Conservation (phyloP, 2,797 vertebrate species). For the Orientallactaga sibirica region DNA sequence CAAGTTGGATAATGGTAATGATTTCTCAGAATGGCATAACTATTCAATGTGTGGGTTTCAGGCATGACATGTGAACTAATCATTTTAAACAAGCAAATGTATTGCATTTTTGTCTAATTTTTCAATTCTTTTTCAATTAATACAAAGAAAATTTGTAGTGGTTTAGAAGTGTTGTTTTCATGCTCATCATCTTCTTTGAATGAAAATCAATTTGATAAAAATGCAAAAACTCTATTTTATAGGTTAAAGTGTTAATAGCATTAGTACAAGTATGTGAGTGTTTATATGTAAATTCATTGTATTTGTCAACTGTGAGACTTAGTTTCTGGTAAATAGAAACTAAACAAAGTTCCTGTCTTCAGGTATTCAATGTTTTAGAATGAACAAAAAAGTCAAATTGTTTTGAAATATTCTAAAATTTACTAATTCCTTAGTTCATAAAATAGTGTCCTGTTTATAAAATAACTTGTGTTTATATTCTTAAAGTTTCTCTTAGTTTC, state of each 20-base stretch:
- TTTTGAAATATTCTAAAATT: slow-evolving; percentile 49
- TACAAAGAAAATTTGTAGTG: slow-evolving; percentile 36
- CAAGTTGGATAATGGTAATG: slow-evolving; percentile 20
- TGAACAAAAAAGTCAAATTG: slow-evolving; percentile 1
- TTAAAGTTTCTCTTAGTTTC: slow-evolving; percentile 57
- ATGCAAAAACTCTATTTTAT: background rate
- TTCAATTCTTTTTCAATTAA: slow-evolving; percentile 5
- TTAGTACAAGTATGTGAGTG: background rate
- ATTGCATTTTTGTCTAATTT: slow-evolving; percentile 29
- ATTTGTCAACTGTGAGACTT: background rate
- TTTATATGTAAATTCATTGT: background rate
- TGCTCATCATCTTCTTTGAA: background rate
- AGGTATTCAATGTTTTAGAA: background rate
- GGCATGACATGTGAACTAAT: background rate
- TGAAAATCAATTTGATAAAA: slow-evolving; percentile 51
- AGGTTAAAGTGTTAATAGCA: background rate
- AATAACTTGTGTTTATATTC: slow-evolving; percentile 36
- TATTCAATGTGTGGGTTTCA: slow-evolving; percentile 36
- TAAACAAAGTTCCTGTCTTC: slow-evolving; percentile 4
- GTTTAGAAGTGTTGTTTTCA: background rate
- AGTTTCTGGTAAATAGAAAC: background rate
- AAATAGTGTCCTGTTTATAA: background rate
- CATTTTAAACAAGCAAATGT: slow-evolving; percentile 49
- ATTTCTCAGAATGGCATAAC: slow-evolving; percentile 49
- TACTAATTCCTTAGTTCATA: background rate